A percentile compares a stretch with the other conserved stretches of the same genome.
Conservation (phyloP, 2,888 invertebrate genomes). For the Drosophila melanosoma region DNA sequence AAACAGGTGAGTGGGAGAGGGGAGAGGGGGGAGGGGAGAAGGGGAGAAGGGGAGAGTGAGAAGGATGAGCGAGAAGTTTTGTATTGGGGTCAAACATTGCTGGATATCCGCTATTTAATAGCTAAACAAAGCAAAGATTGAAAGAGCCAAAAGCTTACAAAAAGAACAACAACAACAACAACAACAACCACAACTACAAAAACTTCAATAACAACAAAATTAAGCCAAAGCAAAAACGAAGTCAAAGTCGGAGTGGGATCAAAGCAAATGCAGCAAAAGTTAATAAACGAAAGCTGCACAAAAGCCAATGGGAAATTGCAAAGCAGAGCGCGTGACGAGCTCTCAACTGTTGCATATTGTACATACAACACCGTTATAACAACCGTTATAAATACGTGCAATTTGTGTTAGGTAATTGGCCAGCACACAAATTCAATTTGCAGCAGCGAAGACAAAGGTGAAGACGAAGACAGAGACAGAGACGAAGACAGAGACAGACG, state of each 20-base stretch:
- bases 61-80: neutral
- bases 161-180: neutral
- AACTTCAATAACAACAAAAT: neutral
- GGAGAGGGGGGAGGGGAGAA: neutral
- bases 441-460: neutral
- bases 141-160: constrained; percentile 8
- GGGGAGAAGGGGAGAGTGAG: neutral
- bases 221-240: neutral
- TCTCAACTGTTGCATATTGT: constrained; percentile 50
- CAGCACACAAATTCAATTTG: constrained; percentile 32
- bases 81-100: constrained; percentile 30
- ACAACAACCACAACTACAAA: neutral
- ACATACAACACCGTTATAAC: neutral
- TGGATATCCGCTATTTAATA: constrained; percentile 46
- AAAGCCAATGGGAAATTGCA: constrained; percentile 41
- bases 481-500: neutral
- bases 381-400: constrained; percentile 28
- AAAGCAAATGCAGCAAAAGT: constrained; percentile 38
- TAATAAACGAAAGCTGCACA: constrained; percentile 42
- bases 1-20: neutral
- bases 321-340: constrained; percentile 36
- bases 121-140: constrained; percentile 20
- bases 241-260: constrained; percentile 10
- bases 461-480: neutral
- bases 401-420: constrained; percentile 52